Percentiles rank a stretch among this genome's conserved stretches.
These are phyloP conservation scores for Triops cancriformis DNA, from an alignment of 1,140 invertebrate genomes.

Conservation along the genomic window DNA sequence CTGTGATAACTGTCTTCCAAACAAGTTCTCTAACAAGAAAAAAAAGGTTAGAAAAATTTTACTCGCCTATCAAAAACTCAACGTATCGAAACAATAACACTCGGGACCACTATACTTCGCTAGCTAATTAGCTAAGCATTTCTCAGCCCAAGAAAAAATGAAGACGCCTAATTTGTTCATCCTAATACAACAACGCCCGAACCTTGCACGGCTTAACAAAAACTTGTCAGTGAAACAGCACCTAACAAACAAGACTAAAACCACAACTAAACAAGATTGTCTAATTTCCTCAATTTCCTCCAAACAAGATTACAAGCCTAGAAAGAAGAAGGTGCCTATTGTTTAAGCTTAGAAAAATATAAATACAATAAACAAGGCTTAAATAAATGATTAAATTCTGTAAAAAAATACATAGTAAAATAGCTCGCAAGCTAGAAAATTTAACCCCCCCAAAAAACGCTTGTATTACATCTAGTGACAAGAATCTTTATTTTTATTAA, in stretches of 20 bases:
- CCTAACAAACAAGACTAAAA: neutral
- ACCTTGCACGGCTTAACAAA: neutral
- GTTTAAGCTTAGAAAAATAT: too few relatives aligned
- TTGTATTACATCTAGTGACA: too few relatives aligned
- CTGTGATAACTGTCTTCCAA: neutral
- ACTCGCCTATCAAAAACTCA: neutral
- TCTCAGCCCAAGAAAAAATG: neutral
- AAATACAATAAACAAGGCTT: too few relatives aligned
- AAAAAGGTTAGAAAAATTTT: neutral
- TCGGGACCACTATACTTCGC: neutral
- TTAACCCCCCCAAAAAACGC: too few relatives aligned
- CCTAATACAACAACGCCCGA: neutral
- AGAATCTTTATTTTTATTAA: too few relatives aligned
- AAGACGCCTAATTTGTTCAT: neutral
- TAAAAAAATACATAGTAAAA: too few relatives aligned
- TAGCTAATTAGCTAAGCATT: neutral
- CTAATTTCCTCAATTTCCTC: too few relatives aligned
- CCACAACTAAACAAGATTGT: neutral
- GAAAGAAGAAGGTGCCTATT: too few relatives aligned
- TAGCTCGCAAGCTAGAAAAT: too few relatives aligned
- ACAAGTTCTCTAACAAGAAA: neutral
- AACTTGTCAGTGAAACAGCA: neutral
- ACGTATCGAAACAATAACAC: neutral
- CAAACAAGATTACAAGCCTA: too few relatives aligned
- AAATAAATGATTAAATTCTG: too few relatives aligned